Base-by-base conservation (phyloP, 2,797 vertebrate genomes). In the Periophthalmus magnuspinnatus region DNA sequence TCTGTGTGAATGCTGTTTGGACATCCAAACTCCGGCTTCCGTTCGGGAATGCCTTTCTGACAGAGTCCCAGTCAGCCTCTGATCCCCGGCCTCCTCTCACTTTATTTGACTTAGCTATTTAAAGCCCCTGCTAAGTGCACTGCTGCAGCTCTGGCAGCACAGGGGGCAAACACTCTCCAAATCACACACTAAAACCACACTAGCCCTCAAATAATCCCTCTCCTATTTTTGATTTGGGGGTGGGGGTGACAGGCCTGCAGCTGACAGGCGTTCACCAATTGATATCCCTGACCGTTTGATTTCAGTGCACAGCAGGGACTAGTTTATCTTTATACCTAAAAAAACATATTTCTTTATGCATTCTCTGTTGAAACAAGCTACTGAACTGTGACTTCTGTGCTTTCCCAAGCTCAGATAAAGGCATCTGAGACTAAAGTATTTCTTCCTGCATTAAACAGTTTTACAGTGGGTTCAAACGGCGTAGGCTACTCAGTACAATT, bases 71-170 rank as follows among this genome's bases (percentile, higher is more conserved):
- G 81, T 88, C 88, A 87, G 84, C 82, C 81, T 81, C 83, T 86
- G 89, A 91, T 88, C 87, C 89, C 79, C 24, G 81, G 81, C 83
- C 88, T 84, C 81, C 84, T 81, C 86, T 78, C 78, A 81, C 87
- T 89, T 90, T 90, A 89, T 90, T 90, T 91, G 90, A 90, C 72
- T 88, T 89, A 74, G 89, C 83, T 91, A 91, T 91, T 91, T 91
- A 86, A 91, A 90, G 86, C 86, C 72, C 54, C 21, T 65, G 78
- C 86, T 87, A 89, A 90, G 86, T 86, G 85, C 68, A 47, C 84
- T 80, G 82, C 84, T 75, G 76, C 76, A 76, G 57, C 32, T 55
- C 68, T 58, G 69, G 70, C 73, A 72, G 68, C 75, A 78, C 69
- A 59, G 70, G 71, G 74, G 67, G 75, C 81, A 81, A 74, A 81